Evolutionary conservation across 2,888 invertebrate species (phyloP), one percentile per base, ranked within the genome.

Genomic region (Phalangium opilio): DNA sequence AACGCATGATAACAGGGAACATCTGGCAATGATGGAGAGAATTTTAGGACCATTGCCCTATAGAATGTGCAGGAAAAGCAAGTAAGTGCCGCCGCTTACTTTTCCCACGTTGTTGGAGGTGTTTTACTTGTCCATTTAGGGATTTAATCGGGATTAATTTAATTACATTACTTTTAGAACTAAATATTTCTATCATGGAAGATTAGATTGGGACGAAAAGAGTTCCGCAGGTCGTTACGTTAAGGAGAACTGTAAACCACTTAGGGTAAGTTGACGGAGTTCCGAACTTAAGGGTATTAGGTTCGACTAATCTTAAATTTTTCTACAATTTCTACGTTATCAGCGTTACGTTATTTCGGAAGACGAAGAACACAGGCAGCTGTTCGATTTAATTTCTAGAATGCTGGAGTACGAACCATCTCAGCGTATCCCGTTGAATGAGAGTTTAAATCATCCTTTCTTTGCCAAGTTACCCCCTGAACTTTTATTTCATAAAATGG

Each of bases 1-100:
- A 61, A 99, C 98, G 34, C 98, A 98, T 70, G 96, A 98, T 72
- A 98, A 99, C 73, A 79, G 91, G 57, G 98, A 98, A 67, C 98
- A 98, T 73, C 77, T 98, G 65, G 96, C 96, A 58, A 98, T 98
- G 96, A 98, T 98, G 98, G 95, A 98, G 70, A 74, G 95, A 60
- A 96, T 98, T 62, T 75, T 98, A 53, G 96, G 98, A 52, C 81
- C 87, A 58, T 81, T 98, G 66, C 96, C 98, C 45, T 84, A 84
- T 72, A 81, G 93, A 47, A 71, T 73, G 72, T 64, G 67, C 40
- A 69, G 70, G 54, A 68, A 67, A 59, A 68, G 72, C 45, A 71
- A 70, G 90, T 87, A 70, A 58, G 27, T 27, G 27, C 27, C 27
- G 8, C 48, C 5, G 15, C 10, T 44, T 44, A 10, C 21, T 33